These are phyloP conservation scores for Turritopsis rubra DNA, from an alignment of 30 jellyfish, hydroid and myxozoan species.

Conservation along the genomic window DNA sequence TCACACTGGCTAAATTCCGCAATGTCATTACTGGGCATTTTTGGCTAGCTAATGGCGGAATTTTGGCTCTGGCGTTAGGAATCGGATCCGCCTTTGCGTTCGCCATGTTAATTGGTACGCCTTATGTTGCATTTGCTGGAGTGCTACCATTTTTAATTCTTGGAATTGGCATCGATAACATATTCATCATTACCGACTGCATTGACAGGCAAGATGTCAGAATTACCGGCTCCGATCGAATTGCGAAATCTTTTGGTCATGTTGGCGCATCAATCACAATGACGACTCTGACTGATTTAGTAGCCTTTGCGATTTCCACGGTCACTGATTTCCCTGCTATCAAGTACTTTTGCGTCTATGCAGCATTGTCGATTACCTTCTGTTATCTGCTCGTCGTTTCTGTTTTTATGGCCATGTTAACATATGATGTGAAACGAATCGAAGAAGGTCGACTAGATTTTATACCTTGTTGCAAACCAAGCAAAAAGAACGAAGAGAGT, in stretches of 20 bases:
- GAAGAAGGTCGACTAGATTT: constrained; percentile 60
- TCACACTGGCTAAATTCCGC: constrained; percentile 47
- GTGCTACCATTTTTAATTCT: constrained; percentile 90
- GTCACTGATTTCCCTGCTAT: constrained; percentile 89
- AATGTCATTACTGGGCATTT: constrained; percentile 69
- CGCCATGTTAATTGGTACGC: constrained; percentile 53
- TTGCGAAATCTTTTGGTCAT: constrained; percentile 59
- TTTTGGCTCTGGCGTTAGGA: constrained; percentile 67
- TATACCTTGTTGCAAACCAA: constrained; percentile 33
- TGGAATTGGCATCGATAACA: constrained; percentile 96
- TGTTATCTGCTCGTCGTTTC: constrained; percentile 67
- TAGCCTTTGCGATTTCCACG: constrained; percentile 77
- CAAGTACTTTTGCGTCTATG: constrained; percentile 71
- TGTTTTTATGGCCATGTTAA: constrained; percentile 62
- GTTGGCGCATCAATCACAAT: constrained; percentile 88
- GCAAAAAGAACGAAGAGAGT: constrained; percentile 40
- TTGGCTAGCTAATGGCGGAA: constrained; percentile 58
- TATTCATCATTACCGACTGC: constrained; percentile 70
- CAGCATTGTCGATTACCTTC: constrained; percentile 60
- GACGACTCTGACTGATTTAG: constrained; percentile 86
- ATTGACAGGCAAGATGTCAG: constrained; percentile 59
- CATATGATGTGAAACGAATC: constrained; percentile 68
- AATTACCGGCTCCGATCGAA: constrained; percentile 49
- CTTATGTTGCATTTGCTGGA: constrained; percentile 91
- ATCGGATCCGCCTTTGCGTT: constrained; percentile 86